Evolutionary conservation across 2,113 vertebrate genomes (phyloP).

Genomic region (Orycteropus afer): DNA sequence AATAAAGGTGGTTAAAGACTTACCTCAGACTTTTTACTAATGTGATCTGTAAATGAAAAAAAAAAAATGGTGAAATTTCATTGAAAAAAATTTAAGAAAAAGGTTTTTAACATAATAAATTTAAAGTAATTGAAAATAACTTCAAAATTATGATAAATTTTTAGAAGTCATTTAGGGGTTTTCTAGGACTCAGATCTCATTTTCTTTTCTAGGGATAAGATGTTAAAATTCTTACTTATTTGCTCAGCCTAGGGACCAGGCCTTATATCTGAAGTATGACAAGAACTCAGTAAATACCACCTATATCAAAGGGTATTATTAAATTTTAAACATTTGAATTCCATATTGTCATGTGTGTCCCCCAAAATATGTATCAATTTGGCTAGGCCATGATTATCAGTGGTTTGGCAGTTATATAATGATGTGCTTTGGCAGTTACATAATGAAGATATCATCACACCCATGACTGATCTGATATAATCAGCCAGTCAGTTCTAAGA

Average conservation of each 20-base stretch:
- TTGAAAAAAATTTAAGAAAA: conserved; percentile 19
- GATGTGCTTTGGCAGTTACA: background rate
- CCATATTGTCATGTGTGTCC: background rate
- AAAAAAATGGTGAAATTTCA: conserved; percentile 54
- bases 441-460: too few relatives aligned
- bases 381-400: background rate
- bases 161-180: conserved; percentile 17
- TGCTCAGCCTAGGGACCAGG: background rate
- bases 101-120: conserved; percentile 51
- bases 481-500: background rate
- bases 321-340: conserved; percentile 42
- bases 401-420: background rate
- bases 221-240: conserved; percentile 42
- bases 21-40: conserved; percentile 92
- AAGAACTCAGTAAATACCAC: background rate
- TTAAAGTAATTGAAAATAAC: conserved; percentile 27
- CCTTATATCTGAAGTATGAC: background rate
- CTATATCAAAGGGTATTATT: background rate
- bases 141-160: conserved; percentile 40
- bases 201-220: conserved; percentile 21
- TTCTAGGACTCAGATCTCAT: background rate
- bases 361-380: background rate
- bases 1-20: conserved; percentile 74
- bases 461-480: too few relatives aligned
- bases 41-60: conserved; percentile 88